Evolutionary conservation across 2,888 invertebrate species (phyloP), one percentile per base, ranked within the genome.

Genomic region (Gortyna flavago): DNA sequence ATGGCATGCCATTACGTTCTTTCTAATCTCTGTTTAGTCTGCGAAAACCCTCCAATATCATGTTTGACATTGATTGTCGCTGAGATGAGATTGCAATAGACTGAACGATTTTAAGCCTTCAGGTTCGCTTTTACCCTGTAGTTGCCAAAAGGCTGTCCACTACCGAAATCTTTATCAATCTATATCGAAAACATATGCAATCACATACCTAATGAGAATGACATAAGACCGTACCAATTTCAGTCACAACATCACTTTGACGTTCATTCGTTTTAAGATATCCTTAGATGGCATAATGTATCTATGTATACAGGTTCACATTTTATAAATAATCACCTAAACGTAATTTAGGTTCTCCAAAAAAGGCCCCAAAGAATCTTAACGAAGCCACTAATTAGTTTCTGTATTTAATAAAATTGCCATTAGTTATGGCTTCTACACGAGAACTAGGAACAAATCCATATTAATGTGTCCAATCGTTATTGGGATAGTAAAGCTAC

Each of bases 331-430:
- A 74, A 68, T 85, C 64, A 68, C 59, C 35, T 41, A 25, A 1
- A 0, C 11, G 35, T 38, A 41, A 64, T 70, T 66, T 32, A 69
- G 9, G 35, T 61, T 65, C 3, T 32, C 64, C 59, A 35, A 48
- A 72, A 59, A 71, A 25, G 67, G 77, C 0, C 29, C 9, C 21
- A 18, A 74, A 18, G 61, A 35, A 83, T 85, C 16, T 74, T 71
- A 77, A 85, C 65, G 38, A 72, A 73, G 25, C 1, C 6, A 13
- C 66, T 68, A 79, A 81, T 84, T 84, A 79, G 57, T 59, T 66
- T 83, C 21, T 67, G 44, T 57, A 54, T 66, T 66, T 29, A 48
- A 67, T 59, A 35, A n/a, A n/a, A n/a, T n/a, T 8, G 29, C n/a
- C n/a, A 29, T 48, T 62, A 0, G 32, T 29, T 48, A 51, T 11